Evolutionary conservation across 2,888 invertebrate species (phyloP), one percentile per base, ranked within the genome.

Genomic region (Idaea dimidiata): DNA sequence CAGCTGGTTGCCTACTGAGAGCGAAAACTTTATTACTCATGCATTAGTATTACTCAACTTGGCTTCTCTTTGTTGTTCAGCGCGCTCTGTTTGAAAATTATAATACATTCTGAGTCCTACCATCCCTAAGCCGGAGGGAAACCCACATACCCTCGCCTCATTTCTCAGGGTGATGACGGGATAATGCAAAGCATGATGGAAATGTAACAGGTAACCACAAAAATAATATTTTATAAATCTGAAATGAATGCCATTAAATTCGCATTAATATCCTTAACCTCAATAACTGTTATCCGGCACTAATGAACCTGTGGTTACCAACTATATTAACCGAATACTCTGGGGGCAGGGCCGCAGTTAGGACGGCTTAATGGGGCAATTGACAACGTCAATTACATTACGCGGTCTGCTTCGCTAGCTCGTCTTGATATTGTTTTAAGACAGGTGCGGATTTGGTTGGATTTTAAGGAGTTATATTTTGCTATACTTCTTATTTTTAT

Each of bases 271-370:
- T 7, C 43, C 3, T 10, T 10, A 8, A 62, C 65, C 65, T 59
- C 65, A 65, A 59, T 65, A 62, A 62, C 62, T 58, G 62, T 53
- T 61, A 54, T 24, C 61, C 33, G 56, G 54, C 62, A 57, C 64
- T 64, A 64, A 64, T 64, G 64, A 64, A 59, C 59, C 64, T 59
- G 61, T 58, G 59, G 58, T 57, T 24, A 24, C 54, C 59, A 64
- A 61, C 64, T 61, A 59, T 59, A 17, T 58, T 43, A 33, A 60
- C 60, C 18, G 61, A 61, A 54, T 61, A 24, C 61, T 59, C 56
- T 18, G 18, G 16, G 14, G 32, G 18, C 54, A 31, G 8, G 59
- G 55, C 14, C 10, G 64, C 6, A 61, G 18, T 61, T 18, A 64
- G 57, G 58, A 32, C 43, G 43, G 43, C 10, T 43, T 43, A 43